phyloP scores from a whole-genome alignment of 2,113 vertebrate genomes.

The Oxyruncus cristatus region DNA sequence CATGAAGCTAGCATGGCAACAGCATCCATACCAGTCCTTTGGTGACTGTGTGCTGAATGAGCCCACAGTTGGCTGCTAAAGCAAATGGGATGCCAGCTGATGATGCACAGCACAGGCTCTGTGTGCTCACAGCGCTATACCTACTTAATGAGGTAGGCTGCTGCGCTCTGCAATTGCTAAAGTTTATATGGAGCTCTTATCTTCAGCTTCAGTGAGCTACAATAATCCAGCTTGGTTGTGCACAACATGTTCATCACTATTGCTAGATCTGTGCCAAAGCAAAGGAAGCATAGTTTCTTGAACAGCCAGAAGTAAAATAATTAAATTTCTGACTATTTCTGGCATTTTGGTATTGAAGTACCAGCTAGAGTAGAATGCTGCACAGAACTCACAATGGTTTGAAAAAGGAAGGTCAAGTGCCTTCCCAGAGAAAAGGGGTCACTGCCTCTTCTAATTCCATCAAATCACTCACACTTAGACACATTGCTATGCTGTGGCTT shows the following conservation, averaged over 20 bases:
- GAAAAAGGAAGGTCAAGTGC: slow-evolving; percentile 17
- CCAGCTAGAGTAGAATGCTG: neutral
- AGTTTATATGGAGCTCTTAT: slow-evolving; percentile 40
- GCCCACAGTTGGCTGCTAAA: neutral
- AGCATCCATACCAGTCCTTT: neutral
- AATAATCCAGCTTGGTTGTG: neutral
- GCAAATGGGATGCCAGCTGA: neutral
- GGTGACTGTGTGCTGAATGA: neutral
- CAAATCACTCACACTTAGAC: neutral
- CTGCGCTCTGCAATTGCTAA: neutral
- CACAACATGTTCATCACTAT: neutral
- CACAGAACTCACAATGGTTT: neutral
- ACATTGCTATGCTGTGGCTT: neutral
- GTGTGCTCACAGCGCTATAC: neutral
- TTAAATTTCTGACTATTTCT: slow-evolving; percentile 18
- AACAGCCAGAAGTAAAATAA: neutral
- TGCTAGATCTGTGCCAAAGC: neutral
- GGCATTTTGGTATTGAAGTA: neutral
- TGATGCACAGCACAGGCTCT: neutral
- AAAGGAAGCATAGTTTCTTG: neutral
- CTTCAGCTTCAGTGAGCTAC: slow-evolving; percentile 29
- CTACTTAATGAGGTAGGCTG: slow-evolving; percentile 53
- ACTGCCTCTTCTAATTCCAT: neutral
- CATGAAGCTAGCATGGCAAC: neutral
- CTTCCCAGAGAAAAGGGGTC: slow-evolving; percentile 3